Base-by-base conservation (phyloP, 2,888 invertebrate genomes). In the Xanthia togata region DNA sequence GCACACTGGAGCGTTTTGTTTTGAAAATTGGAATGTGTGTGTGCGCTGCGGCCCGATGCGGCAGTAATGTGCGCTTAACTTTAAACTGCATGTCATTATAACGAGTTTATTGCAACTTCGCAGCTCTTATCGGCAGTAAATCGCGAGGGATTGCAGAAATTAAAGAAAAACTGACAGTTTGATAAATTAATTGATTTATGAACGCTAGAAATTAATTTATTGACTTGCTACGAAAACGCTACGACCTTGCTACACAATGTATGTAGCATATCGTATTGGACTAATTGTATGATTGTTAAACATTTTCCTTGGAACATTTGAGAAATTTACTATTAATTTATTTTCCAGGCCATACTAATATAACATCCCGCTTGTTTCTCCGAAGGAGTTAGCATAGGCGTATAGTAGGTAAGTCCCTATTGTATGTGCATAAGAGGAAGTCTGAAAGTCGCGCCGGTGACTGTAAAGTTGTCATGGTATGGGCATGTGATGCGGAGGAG, bases 41-140 rank as follows among this genome's bases (percentile, higher is more conserved):
- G n/a, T 35, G 35, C 64, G 44, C 12, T 14, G 14, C 26, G 17
- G 6, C 17, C 6, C 41, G 55, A 26, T 17, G 6, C 17, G 9
- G 5, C 17, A 23, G 11, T 31, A 41, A 35, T 76, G 50, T 44
- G 41, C 35, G 60, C 50, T 26, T 35, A 50, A 6, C 64, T 47
- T 59, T 59, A 76, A 5, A 59, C 50, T 41, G 62, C 62, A 41
- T 47, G 59, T 57, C 35, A 69, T 75, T 75, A 70, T 9, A 59
- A 68, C 69, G 3, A 74, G 69, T 84, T 83, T 83, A 83, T 76
- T 80, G 76, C 73, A 76, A 83, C 44, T 71, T 31, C 70, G 23
- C 67, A 62, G 70, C 55, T 64, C 73, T 81, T 83, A 81, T 81
- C 84, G 55, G 12, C 23, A 41, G 68, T 68, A 67, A 60, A 84